Evolutionary conservation across 2,797 vertebrate genomes (phyloP).

Genomic region (Oreonectes daqikongensis): DNA sequence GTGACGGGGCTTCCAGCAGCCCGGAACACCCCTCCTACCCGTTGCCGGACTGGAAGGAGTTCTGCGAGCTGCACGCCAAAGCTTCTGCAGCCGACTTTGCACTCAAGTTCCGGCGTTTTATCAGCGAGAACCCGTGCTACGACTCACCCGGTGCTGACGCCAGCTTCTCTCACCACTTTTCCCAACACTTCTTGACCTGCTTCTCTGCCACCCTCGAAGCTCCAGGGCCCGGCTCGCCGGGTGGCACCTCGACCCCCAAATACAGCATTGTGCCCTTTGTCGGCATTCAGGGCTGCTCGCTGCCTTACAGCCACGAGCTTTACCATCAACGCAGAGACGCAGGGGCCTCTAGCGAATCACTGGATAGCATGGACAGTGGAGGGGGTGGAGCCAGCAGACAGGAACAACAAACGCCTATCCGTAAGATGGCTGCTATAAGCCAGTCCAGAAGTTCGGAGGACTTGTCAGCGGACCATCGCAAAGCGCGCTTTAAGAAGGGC

Average conservation of each 20-base stretch:
- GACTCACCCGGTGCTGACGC: constrained; percentile 87
- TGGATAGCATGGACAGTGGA: constrained; percentile 88
- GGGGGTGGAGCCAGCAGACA: constrained; percentile 70
- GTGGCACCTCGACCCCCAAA: constrained; percentile 69
- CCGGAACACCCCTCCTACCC: constrained; percentile 82
- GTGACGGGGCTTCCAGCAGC: constrained; percentile 77
- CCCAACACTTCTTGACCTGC: constrained; percentile 88
- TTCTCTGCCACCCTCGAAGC: constrained; percentile 83
- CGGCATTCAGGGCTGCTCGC: constrained; percentile 87
- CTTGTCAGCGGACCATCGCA: constrained; percentile 81
- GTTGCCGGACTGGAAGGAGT: constrained; percentile 95
- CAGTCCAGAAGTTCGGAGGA: constrained; percentile 96
- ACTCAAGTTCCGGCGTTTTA: constrained; percentile 92
- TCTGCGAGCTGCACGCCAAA: constrained; percentile 94
- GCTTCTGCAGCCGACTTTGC: constrained; percentile 91
- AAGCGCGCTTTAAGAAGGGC: constrained; percentile 92
- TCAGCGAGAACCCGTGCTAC: constrained; percentile 92
- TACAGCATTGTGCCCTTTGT: constrained; percentile 89
- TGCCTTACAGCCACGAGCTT: constrained; percentile 83
- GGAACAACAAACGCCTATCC: constrained; percentile 68
- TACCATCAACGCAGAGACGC: constrained; percentile 80
- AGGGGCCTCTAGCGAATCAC: constrained; percentile 83
- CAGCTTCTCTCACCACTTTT: constrained; percentile 92
- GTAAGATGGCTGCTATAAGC: constrained; percentile 83
- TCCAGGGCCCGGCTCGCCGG: constrained; percentile 73